Conservation (phyloP, 2,888 invertebrate genomes). For the Stenurella melanura region DNA sequence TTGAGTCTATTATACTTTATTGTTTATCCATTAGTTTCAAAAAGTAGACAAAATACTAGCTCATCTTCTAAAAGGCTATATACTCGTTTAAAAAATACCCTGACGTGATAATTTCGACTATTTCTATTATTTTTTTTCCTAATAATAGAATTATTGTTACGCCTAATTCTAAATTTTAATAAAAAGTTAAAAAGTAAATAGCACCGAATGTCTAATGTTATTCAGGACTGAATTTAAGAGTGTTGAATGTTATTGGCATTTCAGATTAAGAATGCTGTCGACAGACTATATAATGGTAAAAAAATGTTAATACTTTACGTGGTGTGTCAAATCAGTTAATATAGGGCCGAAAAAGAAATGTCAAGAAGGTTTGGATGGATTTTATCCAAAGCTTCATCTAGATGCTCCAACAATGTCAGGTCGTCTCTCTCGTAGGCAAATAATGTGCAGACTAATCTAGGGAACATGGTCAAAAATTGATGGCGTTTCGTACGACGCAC, state of each 20-base stretch:
- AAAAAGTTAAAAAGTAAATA: slow-evolving; percentile 5
- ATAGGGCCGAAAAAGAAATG: no score
- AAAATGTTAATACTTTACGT: no score
- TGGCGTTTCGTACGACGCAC: no score
- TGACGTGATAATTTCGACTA: slow-evolving; percentile 37
- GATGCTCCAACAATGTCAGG: no score
- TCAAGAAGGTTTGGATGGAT: no score
- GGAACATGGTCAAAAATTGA: no score
- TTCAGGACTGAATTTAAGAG: slow-evolving; percentile 10
- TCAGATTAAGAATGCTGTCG: no score
- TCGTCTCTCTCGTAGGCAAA: no score
- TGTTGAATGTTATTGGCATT: background rate
- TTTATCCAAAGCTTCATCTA: no score
- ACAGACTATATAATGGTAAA: no score
- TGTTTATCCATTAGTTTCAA: slow-evolving; percentile 14
- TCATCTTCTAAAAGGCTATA: slow-evolving; percentile 4
- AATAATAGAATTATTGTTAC: slow-evolving; percentile 9
- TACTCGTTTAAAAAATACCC: slow-evolving; percentile 36
- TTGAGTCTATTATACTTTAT: background rate
- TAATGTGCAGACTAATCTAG: no score
- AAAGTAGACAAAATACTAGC: slow-evolving; percentile 27
- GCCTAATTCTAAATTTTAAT: slow-evolving; percentile 12
- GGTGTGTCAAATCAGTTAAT: no score
- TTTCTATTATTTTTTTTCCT: background rate
- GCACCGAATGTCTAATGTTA: slow-evolving; percentile 2